Evolutionary conservation across 1,140 invertebrate genomes (phyloP).

Genomic region (Mylabris phalerata): DNA sequence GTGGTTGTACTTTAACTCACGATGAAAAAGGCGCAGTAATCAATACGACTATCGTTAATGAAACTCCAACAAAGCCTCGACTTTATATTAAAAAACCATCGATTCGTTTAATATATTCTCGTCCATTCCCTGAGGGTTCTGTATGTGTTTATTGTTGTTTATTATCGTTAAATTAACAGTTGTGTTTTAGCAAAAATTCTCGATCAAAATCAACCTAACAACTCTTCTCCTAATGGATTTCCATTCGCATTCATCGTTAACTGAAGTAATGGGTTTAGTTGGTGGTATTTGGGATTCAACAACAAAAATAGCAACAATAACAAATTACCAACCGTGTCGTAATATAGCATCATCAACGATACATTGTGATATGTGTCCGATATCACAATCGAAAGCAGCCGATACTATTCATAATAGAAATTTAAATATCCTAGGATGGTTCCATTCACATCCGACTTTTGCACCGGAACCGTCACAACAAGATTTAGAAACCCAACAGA

Average conservation of each 20-base stretch:
- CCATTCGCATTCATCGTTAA: conserved; percentile 58
- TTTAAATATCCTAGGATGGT: conserved; percentile 55
- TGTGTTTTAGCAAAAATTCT: conserved; percentile 53
- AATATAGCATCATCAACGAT: conserved; percentile 52
- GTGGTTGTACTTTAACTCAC: conserved; percentile 58
- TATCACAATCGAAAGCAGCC: conserved; percentile 45
- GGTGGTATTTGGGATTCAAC: conserved; percentile 48
- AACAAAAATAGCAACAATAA: conserved; percentile 41
- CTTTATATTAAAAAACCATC: conserved; percentile 33
- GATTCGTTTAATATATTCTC: conserved; percentile 47
- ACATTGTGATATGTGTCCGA: conserved; percentile 71
- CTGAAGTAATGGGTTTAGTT: conserved; percentile 67
- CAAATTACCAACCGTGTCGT: conserved; percentile 50
- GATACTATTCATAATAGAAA: conserved; percentile 46
- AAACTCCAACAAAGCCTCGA: conserved; percentile 36
- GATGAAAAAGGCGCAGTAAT: conserved; percentile 49
- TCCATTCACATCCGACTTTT: conserved; percentile 62
- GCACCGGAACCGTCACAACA: conserved; percentile 53
- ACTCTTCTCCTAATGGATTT: conserved; percentile 59
- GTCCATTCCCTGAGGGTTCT: conserved; percentile 46
- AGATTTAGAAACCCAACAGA: conserved; percentile 54
- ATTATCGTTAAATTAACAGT: not conserved
- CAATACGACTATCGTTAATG: conserved; percentile 40
- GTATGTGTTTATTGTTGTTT: conserved; percentile 35
- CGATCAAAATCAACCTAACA: conserved; percentile 50